Evolutionary conservation across 2,888 invertebrate genomes (phyloP).

Genomic region (Oscheius myriophilus): DNA sequence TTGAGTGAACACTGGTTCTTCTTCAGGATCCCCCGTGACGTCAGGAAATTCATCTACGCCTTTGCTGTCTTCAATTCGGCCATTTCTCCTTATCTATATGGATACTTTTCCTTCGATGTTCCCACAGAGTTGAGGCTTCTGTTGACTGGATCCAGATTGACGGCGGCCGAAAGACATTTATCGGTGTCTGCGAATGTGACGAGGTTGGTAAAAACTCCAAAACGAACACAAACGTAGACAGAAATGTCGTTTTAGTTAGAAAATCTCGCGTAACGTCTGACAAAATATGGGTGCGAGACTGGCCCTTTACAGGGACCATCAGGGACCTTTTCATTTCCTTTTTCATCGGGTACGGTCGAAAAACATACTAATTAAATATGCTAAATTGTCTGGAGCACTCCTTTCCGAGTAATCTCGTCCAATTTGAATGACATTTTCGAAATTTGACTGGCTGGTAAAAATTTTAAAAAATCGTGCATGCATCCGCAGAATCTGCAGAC

Average conservation of each 20-base stretch:
- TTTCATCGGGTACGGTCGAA: no score
- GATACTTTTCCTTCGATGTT: conserved; percentile 73
- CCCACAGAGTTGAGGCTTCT: conserved; percentile 48
- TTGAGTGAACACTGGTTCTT: no score
- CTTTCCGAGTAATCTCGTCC: no score
- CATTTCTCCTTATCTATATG: conserved; percentile 95
- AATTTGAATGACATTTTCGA: no score
- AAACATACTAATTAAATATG: no score
- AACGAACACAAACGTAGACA: background rate
- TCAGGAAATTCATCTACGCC: conserved; percentile 79
- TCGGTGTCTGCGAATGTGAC: conserved; percentile 46
- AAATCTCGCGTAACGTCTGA: background rate
- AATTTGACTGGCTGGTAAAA: no score
- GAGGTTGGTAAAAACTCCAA: conserved; percentile 6
- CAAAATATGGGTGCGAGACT: no score
- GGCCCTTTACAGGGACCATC: no score
- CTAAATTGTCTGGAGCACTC: no score
- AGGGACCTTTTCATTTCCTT: no score
- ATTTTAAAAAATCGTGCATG: no score
- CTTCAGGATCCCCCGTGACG: conserved; percentile 58
- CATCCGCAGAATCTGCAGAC: no score
- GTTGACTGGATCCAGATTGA: conserved; percentile 44
- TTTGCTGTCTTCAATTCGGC: conserved; percentile 96
- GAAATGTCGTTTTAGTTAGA: background rate
- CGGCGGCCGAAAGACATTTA: conserved; percentile 48